These are phyloP conservation scores for Gymnosoma rotundatum DNA, from an alignment of 2,888 invertebrate species.

Conservation along the genomic window DNA sequence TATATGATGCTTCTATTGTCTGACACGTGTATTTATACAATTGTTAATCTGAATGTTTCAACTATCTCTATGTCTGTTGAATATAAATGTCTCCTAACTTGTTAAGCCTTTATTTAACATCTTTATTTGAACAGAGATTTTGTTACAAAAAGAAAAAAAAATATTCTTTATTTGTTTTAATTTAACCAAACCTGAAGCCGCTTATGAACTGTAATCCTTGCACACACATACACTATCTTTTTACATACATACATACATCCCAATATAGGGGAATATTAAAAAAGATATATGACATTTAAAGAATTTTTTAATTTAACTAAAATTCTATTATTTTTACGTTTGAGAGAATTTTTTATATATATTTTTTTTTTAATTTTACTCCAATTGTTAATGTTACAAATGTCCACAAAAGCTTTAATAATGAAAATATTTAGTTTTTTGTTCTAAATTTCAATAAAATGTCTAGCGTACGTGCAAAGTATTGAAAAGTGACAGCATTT, in stretches of 20 bases:
- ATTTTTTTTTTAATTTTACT: background rate
- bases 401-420: background rate
- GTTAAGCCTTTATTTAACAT: constrained; percentile 11
- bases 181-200: constrained; percentile 38
- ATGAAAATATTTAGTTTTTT: constrained; percentile 23
- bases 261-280: background rate
- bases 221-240: too few relatives aligned
- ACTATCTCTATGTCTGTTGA: background rate
- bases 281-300: too few relatives aligned
- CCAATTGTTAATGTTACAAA: background rate
- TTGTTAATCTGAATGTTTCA: background rate
- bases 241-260: background rate
- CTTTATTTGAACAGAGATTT: constrained; percentile 24
- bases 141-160: background rate
- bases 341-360: constrained; percentile 15
- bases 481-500: constrained; percentile 30
- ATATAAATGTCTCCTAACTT: background rate
- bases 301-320: too few relatives aligned
- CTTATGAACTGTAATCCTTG: constrained; percentile 42
- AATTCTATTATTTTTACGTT: background rate
- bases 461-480: constrained; percentile 21
- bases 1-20: too few relatives aligned
- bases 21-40: too few relatives aligned
- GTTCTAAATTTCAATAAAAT: background rate
- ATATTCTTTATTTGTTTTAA: background rate